Conservation (phyloP, 1,140 invertebrate genomes). For the Copidosoma floridanum region DNA sequence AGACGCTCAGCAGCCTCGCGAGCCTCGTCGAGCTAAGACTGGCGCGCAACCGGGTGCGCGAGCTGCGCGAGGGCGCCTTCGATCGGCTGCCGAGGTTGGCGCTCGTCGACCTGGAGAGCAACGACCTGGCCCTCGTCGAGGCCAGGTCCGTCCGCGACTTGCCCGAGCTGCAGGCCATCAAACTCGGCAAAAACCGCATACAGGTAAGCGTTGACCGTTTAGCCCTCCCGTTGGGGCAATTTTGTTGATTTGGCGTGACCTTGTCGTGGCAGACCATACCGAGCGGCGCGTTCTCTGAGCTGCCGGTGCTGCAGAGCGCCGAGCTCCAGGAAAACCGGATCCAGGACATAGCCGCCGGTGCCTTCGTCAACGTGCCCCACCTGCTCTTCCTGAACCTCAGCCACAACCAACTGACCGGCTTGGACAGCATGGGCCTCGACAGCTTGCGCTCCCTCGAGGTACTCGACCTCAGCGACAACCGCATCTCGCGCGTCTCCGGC, state of each 20-base stretch:
- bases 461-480: slow-evolving; percentile 76
- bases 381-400: slow-evolving; percentile 80
- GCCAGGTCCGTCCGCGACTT: slow-evolving; percentile 74
- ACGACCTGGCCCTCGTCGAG: slow-evolving; percentile 76
- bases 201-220: slow-evolving; percentile 58
- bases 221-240: too few relatives aligned
- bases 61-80: slow-evolving; percentile 71
- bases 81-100: slow-evolving; percentile 68
- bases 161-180: slow-evolving; percentile 73
- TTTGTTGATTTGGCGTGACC: neutral
- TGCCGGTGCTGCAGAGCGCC: slow-evolving; percentile 70
- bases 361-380: slow-evolving; percentile 75
- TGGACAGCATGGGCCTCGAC: slow-evolving; percentile 71
- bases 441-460: slow-evolving; percentile 76
- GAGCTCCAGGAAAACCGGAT: slow-evolving; percentile 78
- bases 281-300: slow-evolving; percentile 72
- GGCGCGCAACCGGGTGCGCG: slow-evolving; percentile 72
- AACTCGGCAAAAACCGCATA: slow-evolving; percentile 74
- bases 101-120: slow-evolving; percentile 76
- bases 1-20: slow-evolving; percentile 66
- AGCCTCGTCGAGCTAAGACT: slow-evolving; percentile 68
- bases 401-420: slow-evolving; percentile 68
- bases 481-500: slow-evolving; percentile 66
- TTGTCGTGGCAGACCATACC: slow-evolving; percentile 54
- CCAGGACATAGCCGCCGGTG: slow-evolving; percentile 69